Base-by-base conservation (phyloP, 2,888 invertebrate species). In the Gandaritis pyraliata region DNA sequence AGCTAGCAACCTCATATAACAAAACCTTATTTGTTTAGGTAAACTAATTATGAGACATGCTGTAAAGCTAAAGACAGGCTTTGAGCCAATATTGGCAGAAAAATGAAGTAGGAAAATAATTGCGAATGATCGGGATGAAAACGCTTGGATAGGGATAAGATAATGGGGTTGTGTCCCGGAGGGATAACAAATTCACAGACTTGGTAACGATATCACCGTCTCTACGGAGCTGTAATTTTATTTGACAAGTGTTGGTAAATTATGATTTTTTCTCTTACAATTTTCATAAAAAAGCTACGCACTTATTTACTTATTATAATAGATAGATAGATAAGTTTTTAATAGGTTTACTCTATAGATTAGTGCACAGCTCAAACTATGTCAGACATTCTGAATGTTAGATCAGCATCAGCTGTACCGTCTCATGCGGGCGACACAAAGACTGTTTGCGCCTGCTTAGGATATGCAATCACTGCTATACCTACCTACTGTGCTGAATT, bases 171-270 rank as follows among this genome's bases (percentile, higher is more conserved):
- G 65, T 54, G 54, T 72, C 81, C 71, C 80, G 39, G 55, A 70
- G 72, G 78, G 67, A 74, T 77, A 72, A 81, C 80, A 80, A 81
- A 80, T 77, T 80, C 71, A 73, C 74, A 74, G 76, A 71, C 73
- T 76, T 68, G n/a, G 72, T 74, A 75, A 78, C 77, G 74, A 69
- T 70, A 70, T 71, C 70, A 66, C 58, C 54, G 65, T 70, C 75
- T 73, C 74, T 54, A 61, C 72, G 72, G 76, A 68, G 65, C 71
- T 68, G 75, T 75, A 69, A 71, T 73, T 76, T 78, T 73, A 73
- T 73, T 72, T 76, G 75, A 75, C 76, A 76, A 73, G 52, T 66
- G 61, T 74, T 74, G 73, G 72, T 73, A 61, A 54, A 49, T 59
- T 48, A 54, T 51, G 43, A 23, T 23, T 39, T 39, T 48, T 16